Evolutionary conservation across 2,113 vertebrate species (phyloP), one percentile per base, ranked within the genome.

Genomic region (Tragelaphus strepsiceros): DNA sequence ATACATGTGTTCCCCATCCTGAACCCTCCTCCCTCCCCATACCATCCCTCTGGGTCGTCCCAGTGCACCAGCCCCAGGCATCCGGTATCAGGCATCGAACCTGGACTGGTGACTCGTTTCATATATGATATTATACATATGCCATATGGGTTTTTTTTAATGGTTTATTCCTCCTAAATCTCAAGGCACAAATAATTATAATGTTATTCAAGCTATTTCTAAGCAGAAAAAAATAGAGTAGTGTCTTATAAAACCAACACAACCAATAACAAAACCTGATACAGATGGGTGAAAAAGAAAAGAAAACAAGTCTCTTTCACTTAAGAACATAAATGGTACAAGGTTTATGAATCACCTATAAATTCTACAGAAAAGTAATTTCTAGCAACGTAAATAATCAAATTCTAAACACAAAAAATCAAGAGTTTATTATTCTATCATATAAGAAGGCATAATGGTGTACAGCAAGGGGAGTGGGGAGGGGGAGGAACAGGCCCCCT

Each of bases 171-270:
- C 54, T 77, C 81, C 56, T 67, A 82, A 85, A 81, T 64, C 74
- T 51, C 61, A 74, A 74, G 78, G 17, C 49, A 43, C 32, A 59
- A 43, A 35, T 51, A 56, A 90, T 58, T 82, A 83, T 30, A 46
- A 28, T 5, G 46, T 77, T 83, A 91, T 28, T 62, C n/a, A 91
- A 85, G 74, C 78, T 74, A 28, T 94, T 86, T 81, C n/a, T 10
- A 21, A 56, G 35, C 14, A 56, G 28, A 53, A 54, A 82, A 82
- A 81, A 53, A 58, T 30, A n/a, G 8, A n/a, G 19, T 43, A 53
- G 7, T 87, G 30, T 87, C 61, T 87, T 51, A 61, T 8, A 87
- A 78, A 80, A 26, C 56, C 67, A 80, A 87, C 26, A 88, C 14
- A 59, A 46, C 53, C n/a, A 30, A 86, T 58, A 61, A 43, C 39